phyloP scores from a whole-genome alignment of 2,113 vertebrate genomes.

The Pycnonotus jocosus region DNA sequence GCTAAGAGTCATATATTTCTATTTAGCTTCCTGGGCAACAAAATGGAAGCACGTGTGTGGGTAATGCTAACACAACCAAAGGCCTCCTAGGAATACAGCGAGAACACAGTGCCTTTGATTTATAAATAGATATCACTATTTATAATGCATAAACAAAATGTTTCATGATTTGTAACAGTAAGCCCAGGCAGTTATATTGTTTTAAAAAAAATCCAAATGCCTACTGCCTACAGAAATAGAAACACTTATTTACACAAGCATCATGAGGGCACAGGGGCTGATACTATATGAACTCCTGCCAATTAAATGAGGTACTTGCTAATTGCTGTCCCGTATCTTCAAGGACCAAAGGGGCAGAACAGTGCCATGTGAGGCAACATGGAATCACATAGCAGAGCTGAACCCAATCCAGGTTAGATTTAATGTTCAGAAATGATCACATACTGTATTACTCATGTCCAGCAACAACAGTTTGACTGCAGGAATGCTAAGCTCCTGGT shows the following conservation, averaged over 20 bases:
- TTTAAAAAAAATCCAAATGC: neutral
- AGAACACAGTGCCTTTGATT: conserved; percentile 41
- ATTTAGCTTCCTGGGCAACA: conserved; percentile 31
- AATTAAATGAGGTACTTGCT: conserved; percentile 13
- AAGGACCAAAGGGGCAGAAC: conserved; percentile 22
- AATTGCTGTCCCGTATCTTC: conserved; percentile 42
- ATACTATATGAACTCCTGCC: conserved; percentile 23
- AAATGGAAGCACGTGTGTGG: conserved; percentile 9
- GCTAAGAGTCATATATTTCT: neutral
- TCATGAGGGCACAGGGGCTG: neutral
- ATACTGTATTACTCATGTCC: conserved; percentile 14
- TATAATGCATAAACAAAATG: conserved; percentile 66
- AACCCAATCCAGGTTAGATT: conserved; percentile 55
- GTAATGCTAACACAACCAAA: conserved; percentile 32
- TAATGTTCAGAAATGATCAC: conserved; percentile 47
- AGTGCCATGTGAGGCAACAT: neutral
- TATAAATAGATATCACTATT: conserved; percentile 69
- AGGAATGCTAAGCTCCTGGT: conserved; percentile 70
- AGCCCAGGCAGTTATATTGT: conserved; percentile 20
- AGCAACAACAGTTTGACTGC: conserved; percentile 67
- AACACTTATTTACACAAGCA: conserved; percentile 28
- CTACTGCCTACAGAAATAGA: conserved; percentile 39
- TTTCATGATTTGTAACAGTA: conserved; percentile 56
- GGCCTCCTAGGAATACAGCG: conserved; percentile 31
- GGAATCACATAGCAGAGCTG: conserved; percentile 20